Conservation (phyloP, 1,140 invertebrate species). For the Akabosia matsudoensis region DNA sequence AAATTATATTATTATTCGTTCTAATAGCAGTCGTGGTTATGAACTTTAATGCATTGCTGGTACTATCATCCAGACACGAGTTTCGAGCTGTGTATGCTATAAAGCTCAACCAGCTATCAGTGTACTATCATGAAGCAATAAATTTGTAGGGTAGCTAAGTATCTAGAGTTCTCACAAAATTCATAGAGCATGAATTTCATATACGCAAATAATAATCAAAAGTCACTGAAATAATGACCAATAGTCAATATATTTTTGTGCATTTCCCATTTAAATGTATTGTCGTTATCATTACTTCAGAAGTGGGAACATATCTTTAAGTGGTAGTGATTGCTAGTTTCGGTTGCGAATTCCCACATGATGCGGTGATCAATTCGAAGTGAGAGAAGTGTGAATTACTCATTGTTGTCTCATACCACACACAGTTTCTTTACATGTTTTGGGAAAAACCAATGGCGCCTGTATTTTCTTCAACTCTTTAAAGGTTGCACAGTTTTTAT, state of each 20-base stretch:
- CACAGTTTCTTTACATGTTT: neutral
- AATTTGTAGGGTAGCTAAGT: too few species aligned
- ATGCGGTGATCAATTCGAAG: neutral
- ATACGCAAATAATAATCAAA: neutral
- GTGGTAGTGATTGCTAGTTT: slow-evolving; percentile 2
- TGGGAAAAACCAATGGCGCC: slow-evolving; percentile 18
- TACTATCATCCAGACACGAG: too few species aligned
- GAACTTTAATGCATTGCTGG: too few species aligned
- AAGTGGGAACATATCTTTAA: neutral
- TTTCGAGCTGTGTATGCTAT: neutral
- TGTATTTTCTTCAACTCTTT: neutral
- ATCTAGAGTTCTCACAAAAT: too few species aligned
- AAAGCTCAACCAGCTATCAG: neutral
- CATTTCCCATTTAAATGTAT: neutral
- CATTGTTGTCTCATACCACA: neutral
- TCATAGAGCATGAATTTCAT: neutral
- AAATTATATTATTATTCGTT: too few species aligned
- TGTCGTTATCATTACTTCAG: neutral
- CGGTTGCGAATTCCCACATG: neutral
- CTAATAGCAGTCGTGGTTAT: too few species aligned
- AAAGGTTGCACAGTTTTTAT: too few species aligned
- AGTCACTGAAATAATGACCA: neutral
- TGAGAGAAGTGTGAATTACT: neutral
- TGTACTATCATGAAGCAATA: too few species aligned
- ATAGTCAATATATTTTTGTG: slow-evolving; percentile 16